Base-by-base conservation (phyloP, 2,113 vertebrate genomes). In the Odocoileus virginianus region DNA sequence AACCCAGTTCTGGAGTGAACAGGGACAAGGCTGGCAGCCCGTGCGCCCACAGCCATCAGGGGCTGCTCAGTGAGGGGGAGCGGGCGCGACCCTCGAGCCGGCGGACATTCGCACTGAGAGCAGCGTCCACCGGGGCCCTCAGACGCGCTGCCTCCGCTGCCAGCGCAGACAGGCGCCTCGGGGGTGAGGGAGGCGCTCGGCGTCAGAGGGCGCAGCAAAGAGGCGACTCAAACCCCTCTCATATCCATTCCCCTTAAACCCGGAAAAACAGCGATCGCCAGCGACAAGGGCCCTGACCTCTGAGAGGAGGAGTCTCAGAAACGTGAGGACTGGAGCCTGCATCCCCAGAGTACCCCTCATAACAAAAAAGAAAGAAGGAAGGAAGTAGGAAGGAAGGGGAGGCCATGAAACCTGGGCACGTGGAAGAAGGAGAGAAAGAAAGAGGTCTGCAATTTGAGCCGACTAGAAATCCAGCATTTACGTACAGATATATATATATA, bases 401-500 rank as follows among this genome's bases (percentile, higher is more conserved):
- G 50, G 81, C 12, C 33, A 15, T 5, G 33, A 25, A 12, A 19
- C 15, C 36, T 16, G 23, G 12, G 83, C 25, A 43, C 1, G 0
- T 2, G 0, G 84, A 17, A 30, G 54, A 3, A 43, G 40, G 83
- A 30, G 55, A 5, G 21, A 33, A 30, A 23, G 16, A 43, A 1
- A 30, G 57, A 60, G 2, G 16, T 8, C 57, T 33, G 27, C 40
- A 45, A 30, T 3, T 9, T 13, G 57, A 21, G 25, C 54, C 2
- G 11, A 0, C 57, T 7, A 2, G 21, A 43, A 33, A 12, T 6
- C 57, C 40, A 45, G 25, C 1, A 4, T 7, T 19, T 12, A 1
- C 0, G 2, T 5, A 0, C 10, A 25, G 17, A 54, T 1, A n/a
- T 7, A 5, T 2, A 21, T 23, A 3, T 13, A 3, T 36, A n/a